Percentiles rank a stretch among this genome's conserved stretches.
Conservation (phyloP, 2,113 vertebrate genomes). For the Tapirus terrestris region DNA sequence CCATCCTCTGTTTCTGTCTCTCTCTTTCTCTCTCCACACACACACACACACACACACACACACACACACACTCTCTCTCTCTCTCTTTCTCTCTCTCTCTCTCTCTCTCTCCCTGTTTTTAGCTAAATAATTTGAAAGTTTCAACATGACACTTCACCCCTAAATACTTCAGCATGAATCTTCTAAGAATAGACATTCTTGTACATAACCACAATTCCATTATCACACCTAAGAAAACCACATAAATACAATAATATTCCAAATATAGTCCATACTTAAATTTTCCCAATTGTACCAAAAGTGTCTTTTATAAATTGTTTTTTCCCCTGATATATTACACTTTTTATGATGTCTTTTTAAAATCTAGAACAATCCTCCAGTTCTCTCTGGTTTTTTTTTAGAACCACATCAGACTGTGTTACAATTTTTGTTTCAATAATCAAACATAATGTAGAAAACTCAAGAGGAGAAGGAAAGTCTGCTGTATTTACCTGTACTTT, state of each 20-base stretch:
- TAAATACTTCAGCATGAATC: neutral
- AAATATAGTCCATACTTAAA: neutral
- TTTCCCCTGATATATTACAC: neutral
- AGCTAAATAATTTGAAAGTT: conserved; percentile 5
- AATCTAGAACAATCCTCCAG: neutral
- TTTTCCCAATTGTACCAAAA: conserved; percentile 6
- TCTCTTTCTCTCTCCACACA: neutral
- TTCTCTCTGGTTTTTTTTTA: neutral
- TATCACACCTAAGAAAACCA: neutral
- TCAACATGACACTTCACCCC: neutral
- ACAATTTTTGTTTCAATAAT: neutral
- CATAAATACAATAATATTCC: neutral
- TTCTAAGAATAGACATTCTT: neutral
- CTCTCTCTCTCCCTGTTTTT: neutral
- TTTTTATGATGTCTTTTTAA: conserved; percentile 28
- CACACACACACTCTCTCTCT: neutral
- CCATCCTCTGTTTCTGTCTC: neutral
- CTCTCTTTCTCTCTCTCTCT: neutral
- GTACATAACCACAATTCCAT: neutral
- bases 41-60: neutral
- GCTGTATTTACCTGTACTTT: neutral
- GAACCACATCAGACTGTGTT: neutral
- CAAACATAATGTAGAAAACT: neutral
- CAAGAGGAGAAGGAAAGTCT: neutral
- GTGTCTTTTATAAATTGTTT: neutral